Percentiles rank a stretch among this genome's conserved stretches.
These are phyloP conservation scores for Solenodon paradoxus DNA, from an alignment of 2,113 vertebrate genomes.

Conservation along the genomic window DNA sequence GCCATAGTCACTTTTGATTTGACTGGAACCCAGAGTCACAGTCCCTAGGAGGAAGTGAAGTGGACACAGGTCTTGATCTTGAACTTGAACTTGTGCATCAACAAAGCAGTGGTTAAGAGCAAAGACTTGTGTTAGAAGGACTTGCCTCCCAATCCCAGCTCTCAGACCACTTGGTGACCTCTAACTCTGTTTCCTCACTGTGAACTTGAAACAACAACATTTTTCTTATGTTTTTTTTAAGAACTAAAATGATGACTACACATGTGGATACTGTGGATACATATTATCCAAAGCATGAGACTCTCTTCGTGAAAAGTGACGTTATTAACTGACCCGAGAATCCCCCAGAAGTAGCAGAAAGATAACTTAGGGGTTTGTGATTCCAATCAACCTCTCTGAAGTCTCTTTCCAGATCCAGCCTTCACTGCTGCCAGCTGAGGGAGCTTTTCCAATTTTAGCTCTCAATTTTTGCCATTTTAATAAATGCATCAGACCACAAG, in stretches of 20 bases:
- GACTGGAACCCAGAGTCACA: neutral
- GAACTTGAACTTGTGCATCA: neutral
- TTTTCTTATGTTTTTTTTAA: neutral
- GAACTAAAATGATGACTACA: neutral
- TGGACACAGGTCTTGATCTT: neutral
- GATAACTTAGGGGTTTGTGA: neutral
- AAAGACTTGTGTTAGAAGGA: neutral
- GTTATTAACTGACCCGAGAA: neutral
- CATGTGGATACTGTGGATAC: neutral
- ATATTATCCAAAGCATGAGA: neutral
- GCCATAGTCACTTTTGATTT: too few relatives aligned
- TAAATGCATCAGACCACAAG: conserved; percentile 74
- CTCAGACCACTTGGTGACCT: neutral
- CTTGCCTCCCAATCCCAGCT: neutral
- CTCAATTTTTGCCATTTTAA: neutral
- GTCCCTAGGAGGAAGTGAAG: neutral
- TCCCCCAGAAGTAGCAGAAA: neutral
- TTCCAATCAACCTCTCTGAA: neutral
- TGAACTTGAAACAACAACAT: neutral
- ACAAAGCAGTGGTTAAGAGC: neutral
- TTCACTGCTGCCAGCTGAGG: conserved; percentile 47
- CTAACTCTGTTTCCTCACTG: neutral
- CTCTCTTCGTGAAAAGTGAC: neutral
- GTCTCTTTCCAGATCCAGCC: neutral
- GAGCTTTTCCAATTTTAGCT: neutral